Base-by-base conservation (phyloP, 2,113 vertebrate genomes). In the Microcebus lehilahytsara region DNA sequence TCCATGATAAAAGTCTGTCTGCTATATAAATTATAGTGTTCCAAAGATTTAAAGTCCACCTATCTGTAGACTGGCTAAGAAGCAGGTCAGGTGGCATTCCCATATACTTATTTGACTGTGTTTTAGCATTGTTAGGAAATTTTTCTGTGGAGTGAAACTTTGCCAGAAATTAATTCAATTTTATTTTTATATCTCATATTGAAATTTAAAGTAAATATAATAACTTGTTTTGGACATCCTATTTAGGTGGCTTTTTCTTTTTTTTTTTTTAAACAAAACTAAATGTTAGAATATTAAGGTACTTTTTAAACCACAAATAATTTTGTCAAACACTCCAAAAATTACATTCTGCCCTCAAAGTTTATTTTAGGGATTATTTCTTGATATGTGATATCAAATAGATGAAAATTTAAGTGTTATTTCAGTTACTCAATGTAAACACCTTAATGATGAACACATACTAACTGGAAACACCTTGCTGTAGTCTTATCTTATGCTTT, bases 291-390 rank as follows among this genome's bases (percentile, higher is more conserved):
- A 62, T 92, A 25, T 69, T 42, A 67, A 80, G 71, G 32, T 78
- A n/a, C 16, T 85, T 97, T 97, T 71, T 42, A 95, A 96, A 88
- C 72, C 72, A 89, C 67, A 94, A 40, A 91, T 85, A 90, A 90
- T 89, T 92, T 92, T 69, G 53, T 64, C 32, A 64, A 67, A 74
- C 12, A 94, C 12, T 72, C 64, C 9, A 46, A 67, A 85, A 80
- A 71, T 81, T 75, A 71, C 3, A 10, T 32, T 86, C 19, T 17
- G 5, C 13, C 72, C 22, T 95, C 46, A 69, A 58, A 89, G 58
- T 53, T 81, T 86, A 78, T 64, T 78, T 89, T 96, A 74, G 56
- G 53, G 30, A 88, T 13, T 17, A 62, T 62, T 91, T 34, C 60
- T 95, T 90, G 5, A 27, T 92, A 42, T 72, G 27, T 85, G 25